Evolutionary conservation across 2,113 vertebrate species (phyloP), one percentile per base, ranked within the genome.

Genomic region (Vulpes lagopus): DNA sequence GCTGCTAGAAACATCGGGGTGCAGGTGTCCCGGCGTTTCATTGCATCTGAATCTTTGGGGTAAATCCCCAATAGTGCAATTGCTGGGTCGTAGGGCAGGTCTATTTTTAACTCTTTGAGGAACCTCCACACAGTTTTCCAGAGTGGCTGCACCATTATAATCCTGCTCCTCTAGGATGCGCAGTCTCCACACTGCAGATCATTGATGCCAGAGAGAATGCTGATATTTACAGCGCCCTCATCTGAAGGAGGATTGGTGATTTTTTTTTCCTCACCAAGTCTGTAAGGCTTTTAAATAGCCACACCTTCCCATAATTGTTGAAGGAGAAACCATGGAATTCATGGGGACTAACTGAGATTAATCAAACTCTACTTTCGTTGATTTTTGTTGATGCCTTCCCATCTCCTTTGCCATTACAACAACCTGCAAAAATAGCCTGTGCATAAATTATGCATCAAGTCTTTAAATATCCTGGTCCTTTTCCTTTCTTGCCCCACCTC

Each of bases 361-460:
- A 97, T 92, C 96, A 88, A 95, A 98, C 11, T 79, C 88, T 60
- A 17, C 19, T 69, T 78, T 84, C 1, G 0, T 97, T 95, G 79
- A 86, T 88, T 89, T 88, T 94, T 97, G 65, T 53, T 92, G 30
- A 51, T 91, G 90, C 16, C 89, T 90, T 95, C 97, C 78, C 38
- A 91, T 64, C 15, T 80, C 38, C 93, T 65, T 55, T 94, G 85
- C 82, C 88, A 71, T 90, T 95, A 88, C 85, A 74, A 94, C 62
- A 92, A 49, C 1, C 51, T 94, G 30, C 89, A 97, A 98, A 98
- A 98, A 98, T 96, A 98, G 93, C 82, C 49, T 14, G 7, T 83
- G 84, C 51, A 94, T 98, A 95, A 96, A 96, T 97, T 97, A 97
- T 97, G 95, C 89, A 98, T 88, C 16, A 51, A 83, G 80, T 22